phyloP scores from a whole-genome alignment of 2,113 vertebrate genomes.

The Cavia aperea region DNA sequence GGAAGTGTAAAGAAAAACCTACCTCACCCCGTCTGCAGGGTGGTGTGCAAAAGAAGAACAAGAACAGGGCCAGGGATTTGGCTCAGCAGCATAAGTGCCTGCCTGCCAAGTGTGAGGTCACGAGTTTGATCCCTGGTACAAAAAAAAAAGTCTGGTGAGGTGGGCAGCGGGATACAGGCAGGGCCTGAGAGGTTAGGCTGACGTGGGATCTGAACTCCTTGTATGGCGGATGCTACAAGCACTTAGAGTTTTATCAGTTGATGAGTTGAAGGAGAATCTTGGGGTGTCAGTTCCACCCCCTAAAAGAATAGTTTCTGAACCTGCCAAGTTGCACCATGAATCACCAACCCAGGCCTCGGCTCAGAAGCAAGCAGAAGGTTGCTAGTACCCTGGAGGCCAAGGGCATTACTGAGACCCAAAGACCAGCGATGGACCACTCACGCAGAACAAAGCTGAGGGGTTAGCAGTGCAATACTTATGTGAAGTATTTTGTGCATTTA shows the following conservation, averaged over 20 bases:
- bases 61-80: too few species aligned
- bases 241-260: neutral
- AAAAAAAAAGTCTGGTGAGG: too few species aligned
- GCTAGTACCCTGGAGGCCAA: neutral
- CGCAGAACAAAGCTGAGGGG: neutral
- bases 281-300: neutral
- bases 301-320: neutral
- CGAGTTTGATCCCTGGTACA: too few species aligned
- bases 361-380: neutral
- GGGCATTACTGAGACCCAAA: neutral
- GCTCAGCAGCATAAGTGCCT: too few species aligned
- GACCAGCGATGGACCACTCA: neutral
- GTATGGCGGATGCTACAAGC: neutral
- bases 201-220: neutral
- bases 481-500: neutral
- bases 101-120: too few species aligned
- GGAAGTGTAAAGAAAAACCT: neutral
- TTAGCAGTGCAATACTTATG: too few species aligned
- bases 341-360: neutral
- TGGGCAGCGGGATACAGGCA: too few species aligned
- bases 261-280: neutral
- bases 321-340: neutral
- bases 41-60: neutral
- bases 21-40: neutral
- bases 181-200: neutral